Evolutionary conservation across 2,888 invertebrate species (phyloP).

Genomic region (Ormyrus thymus): DNA sequence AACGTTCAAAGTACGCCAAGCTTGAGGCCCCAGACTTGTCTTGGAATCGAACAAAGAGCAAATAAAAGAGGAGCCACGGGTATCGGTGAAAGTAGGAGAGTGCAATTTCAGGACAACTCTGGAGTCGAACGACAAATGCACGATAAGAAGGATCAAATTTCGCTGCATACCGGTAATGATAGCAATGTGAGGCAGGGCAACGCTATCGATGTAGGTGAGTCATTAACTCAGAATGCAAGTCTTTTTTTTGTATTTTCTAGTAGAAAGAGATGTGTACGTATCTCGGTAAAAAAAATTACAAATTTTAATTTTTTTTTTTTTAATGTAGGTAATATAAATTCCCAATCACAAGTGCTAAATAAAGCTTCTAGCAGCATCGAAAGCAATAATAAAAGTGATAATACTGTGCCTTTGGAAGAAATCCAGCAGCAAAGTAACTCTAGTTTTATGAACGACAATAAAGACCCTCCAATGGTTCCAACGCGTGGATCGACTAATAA

Average conservation of each 20-base stretch:
- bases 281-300: too few species aligned
- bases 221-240: constrained; percentile 19
- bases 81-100: constrained; percentile 58
- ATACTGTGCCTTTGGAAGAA: constrained; percentile 61
- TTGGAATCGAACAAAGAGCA: constrained; percentile 75
- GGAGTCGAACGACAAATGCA: neutral
- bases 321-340: constrained; percentile 23
- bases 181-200: constrained; percentile 5
- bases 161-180: constrained; percentile 12
- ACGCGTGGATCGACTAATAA: constrained; percentile 20
- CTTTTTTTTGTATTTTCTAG: neutral
- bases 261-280: too few species aligned
- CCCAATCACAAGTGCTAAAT: constrained; percentile 41
- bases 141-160: constrained; percentile 29
- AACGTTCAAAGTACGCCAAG: constrained; percentile 75
- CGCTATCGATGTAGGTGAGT: constrained; percentile 39
- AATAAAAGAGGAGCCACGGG: constrained; percentile 54
- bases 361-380: constrained; percentile 56
- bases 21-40: constrained; percentile 80
- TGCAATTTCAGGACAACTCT: constrained; percentile 66
- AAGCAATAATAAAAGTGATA: constrained; percentile 61
- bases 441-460: constrained; percentile 22
- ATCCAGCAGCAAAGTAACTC: neutral
- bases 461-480: constrained; percentile 3
- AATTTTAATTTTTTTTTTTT: neutral